Evolutionary conservation across 2,888 invertebrate genomes (phyloP).

Genomic region (Clivina fossor): DNA sequence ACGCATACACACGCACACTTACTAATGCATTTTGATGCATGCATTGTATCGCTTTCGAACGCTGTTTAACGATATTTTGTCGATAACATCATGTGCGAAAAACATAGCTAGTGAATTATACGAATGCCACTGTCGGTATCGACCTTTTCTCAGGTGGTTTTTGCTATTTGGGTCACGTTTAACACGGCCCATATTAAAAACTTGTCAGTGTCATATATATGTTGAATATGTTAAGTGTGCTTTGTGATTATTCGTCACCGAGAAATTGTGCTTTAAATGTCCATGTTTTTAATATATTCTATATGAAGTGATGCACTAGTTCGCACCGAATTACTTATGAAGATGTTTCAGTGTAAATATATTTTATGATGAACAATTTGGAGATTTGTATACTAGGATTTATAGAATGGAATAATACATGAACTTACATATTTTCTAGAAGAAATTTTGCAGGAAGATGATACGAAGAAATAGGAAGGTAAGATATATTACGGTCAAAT

Average conservation of each 20-base stretch:
- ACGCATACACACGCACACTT: not conserved
- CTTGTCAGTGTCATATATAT: too few species aligned
- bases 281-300: not conserved
- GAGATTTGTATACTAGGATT: slow-evolving; percentile 2
- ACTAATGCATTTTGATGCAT: slow-evolving; percentile 29
- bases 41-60: slow-evolving; percentile 14
- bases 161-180: slow-evolving; percentile 13
- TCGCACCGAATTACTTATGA: too few species aligned
- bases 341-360: too few species aligned
- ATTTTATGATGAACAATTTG: too few species aligned
- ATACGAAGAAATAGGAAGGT: slow-evolving; percentile 27
- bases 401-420: not conserved
- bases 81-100: too few species aligned
- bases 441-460: slow-evolving; percentile 13
- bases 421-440: slow-evolving; percentile 12
- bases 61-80: not conserved
- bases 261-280: not conserved
- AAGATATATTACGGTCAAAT: too few species aligned
- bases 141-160: not conserved
- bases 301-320: not conserved
- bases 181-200: too few species aligned
- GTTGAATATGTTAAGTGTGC: too few species aligned
- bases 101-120: too few species aligned
- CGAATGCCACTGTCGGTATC: too few species aligned
- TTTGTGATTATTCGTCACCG: too few species aligned